phyloP scores from a whole-genome alignment of 2,888 invertebrate genomes.

The Macrophya annulata region DNA sequence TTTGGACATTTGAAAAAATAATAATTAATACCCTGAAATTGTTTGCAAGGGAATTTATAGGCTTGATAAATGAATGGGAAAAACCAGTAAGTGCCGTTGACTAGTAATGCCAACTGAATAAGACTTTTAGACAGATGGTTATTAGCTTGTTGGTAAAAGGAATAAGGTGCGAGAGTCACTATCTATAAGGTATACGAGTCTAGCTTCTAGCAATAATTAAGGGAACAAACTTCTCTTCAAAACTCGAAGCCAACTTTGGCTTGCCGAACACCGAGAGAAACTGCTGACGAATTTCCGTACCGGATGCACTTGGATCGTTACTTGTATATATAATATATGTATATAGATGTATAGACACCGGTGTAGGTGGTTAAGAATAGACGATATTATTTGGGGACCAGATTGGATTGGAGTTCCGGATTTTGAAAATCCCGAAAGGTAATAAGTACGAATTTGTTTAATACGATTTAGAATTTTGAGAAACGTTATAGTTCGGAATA shows the following conservation, averaged over 20 bases:
- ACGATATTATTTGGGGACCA: not conserved
- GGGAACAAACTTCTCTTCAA: conserved; percentile 46
- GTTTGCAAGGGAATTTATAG: not conserved
- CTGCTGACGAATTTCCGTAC: conserved; percentile 48
- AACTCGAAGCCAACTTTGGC: conserved; percentile 36
- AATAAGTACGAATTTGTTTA: too few species aligned
- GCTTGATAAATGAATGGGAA: not conserved
- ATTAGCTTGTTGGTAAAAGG: not conserved
- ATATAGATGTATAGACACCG: not conserved
- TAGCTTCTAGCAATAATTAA: conserved; percentile 48
- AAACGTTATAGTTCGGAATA: too few species aligned
- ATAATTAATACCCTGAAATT: not conserved
- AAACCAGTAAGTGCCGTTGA: not conserved
- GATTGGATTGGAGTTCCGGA: too few species aligned
- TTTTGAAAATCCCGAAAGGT: too few species aligned
- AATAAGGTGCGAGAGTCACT: not conserved
- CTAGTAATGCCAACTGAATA: not conserved
- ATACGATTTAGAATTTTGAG: too few species aligned
- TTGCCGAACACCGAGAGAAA: conserved; percentile 32
- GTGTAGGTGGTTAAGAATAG: not conserved
- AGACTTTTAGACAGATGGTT: not conserved
- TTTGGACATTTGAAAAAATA: not conserved
- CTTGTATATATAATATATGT: too few species aligned
- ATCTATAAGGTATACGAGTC: not conserved
- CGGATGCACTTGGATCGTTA: conserved; percentile 39